A percentile compares a stretch with the other conserved stretches of the same genome.
phyloP scores from a whole-genome alignment of 2,888 invertebrate species.

The Tachina fera region DNA sequence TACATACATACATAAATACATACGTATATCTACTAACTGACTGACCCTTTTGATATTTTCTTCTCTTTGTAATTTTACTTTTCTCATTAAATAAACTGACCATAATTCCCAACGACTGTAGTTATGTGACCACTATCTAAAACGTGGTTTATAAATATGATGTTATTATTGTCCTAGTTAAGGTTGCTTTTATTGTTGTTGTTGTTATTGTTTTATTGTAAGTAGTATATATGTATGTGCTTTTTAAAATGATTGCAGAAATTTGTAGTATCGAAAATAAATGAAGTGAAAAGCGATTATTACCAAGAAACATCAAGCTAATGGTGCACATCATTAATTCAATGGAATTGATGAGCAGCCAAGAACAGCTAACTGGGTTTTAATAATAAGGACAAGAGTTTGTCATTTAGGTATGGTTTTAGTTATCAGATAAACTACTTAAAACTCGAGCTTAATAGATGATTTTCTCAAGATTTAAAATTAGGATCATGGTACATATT shows the following conservation, averaged over 20 bases:
- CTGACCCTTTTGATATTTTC: slow-evolving; percentile 28
- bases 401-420: slow-evolving; percentile 38
- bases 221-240: background rate
- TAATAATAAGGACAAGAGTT: slow-evolving; percentile 67
- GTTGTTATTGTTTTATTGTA: slow-evolving; percentile 10
- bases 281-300: slow-evolving; percentile 74
- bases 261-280: slow-evolving; percentile 63
- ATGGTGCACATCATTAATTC: slow-evolving; percentile 74
- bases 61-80: background rate
- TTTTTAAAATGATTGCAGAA: slow-evolving; percentile 39
- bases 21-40: slow-evolving; percentile 17
- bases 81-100: slow-evolving; percentile 47
- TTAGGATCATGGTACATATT: no score
- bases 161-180: slow-evolving; percentile 40
- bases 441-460: background rate
- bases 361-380: slow-evolving; percentile 62
- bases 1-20: no score
- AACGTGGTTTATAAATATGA: slow-evolving; percentile 48
- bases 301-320: slow-evolving; percentile 72
- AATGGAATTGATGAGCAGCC: slow-evolving; percentile 69
- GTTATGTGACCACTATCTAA: slow-evolving; percentile 57
- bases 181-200: slow-evolving; percentile 4
- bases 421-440: slow-evolving; percentile 21
- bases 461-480: slow-evolving; percentile 10
- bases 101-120: slow-evolving; percentile 12